Base-by-base conservation (phyloP, 2,888 invertebrate genomes). In the Apamea sordens region DNA sequence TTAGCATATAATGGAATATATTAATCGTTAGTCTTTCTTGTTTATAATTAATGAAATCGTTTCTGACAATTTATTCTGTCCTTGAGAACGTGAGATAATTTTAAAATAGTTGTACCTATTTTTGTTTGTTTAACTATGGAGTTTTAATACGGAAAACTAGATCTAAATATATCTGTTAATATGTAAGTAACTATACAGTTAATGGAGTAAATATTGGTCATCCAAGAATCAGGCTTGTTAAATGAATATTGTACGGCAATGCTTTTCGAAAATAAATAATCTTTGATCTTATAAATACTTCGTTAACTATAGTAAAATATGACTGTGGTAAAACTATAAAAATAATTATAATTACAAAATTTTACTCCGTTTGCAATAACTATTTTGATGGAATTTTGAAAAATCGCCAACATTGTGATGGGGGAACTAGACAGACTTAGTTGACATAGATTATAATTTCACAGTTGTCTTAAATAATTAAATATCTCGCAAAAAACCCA, bases 1-100 rank as follows among this genome's bases (percentile, higher is more conserved):
- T 88, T 88, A 81, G 67, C 86, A 89, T 89, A 87, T 83, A 89
- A 90, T 83, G 80, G 77, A 83, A 86, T 85, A 72, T 67, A 87
- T 82, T 77, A 81, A 77, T 80, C 44, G 67, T 73, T 67, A 68
- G 64, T 76, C 47, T 75, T 76, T 79, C 74, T 76, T 76, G 61
- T 76, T 77, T 68, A 76, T 63, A 68, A 74, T 78, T 74, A 82
- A 78, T 72, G 24, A 80, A 76, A 76, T 75, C 73, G 53, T 56
- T 76, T 71, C 73, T 53, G 24, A 64, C 67, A 78, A 65, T 71
- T 53, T 44, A 59, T 69, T 56, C 71, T 65, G 73, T 69, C 77
- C 77, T 76, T 83, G 83, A 69, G 47, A 50, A 61, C 59, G 75
- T 74, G 84, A 69, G 76, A 84, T 77, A 59, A 68, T 85, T 77